Conservation (phyloP, 2,888 invertebrate genomes). For the Lepeophtheirus nordmannii region DNA sequence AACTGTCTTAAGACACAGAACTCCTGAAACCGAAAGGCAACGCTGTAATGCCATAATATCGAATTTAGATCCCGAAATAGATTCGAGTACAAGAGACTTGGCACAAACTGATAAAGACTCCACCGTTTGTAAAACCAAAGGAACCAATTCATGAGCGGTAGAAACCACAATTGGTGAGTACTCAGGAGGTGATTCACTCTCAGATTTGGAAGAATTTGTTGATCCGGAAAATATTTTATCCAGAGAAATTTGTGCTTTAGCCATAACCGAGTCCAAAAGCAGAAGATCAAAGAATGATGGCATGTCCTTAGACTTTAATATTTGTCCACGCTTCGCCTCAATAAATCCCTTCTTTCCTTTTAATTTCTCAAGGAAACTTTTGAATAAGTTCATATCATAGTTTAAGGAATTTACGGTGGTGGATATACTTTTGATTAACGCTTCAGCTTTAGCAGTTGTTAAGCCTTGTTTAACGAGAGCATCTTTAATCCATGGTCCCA, state of each 20-base stretch:
- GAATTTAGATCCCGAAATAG: too few species aligned
- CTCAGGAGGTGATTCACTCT: background rate
- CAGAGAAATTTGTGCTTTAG: constrained; percentile 46
- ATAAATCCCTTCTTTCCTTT: background rate
- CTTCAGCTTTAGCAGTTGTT: constrained; percentile 62
- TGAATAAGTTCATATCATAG: constrained; percentile 45
- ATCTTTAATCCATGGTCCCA: constrained; percentile 76
- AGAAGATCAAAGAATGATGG: constrained; percentile 58
- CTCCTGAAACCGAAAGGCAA: too few species aligned
- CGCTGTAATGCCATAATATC: too few species aligned
- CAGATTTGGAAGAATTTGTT: constrained; percentile 1
- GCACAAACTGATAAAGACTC: background rate
- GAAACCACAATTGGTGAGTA: background rate
- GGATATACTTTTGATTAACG: constrained; percentile 52
- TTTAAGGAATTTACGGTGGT: constrained; percentile 2
- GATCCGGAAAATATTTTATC: constrained; percentile 7
- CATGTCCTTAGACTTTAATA: constrained; percentile 36
- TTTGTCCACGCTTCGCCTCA: constrained; percentile 27
- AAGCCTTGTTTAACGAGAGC: constrained; percentile 77
- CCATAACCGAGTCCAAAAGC: constrained; percentile 56
- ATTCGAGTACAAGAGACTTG: background rate
- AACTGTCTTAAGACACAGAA: too few species aligned
- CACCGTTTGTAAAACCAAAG: background rate
- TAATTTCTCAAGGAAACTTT: constrained; percentile 35
- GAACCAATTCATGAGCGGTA: background rate